A percentile compares a stretch with the other conserved stretches of the same genome.
Conservation (phyloP, 2,888 invertebrate species). For the Tachina lurida region DNA sequence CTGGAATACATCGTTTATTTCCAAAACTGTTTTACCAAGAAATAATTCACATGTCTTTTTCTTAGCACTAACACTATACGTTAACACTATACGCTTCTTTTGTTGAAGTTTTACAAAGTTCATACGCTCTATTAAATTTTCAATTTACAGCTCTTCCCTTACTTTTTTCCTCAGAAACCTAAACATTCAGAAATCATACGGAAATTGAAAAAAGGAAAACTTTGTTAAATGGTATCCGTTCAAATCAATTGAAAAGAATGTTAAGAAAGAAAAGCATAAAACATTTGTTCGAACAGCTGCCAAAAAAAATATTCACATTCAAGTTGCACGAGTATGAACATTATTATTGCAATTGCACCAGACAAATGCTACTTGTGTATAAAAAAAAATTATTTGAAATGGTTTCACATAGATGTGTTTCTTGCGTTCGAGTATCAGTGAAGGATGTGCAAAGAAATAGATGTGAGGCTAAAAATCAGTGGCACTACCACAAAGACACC, state of each 20-base stretch:
- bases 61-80: not conserved
- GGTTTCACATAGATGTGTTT: slow-evolving; percentile 18
- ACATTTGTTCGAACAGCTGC: slow-evolving; percentile 49
- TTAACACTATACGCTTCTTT: slow-evolving; percentile 8
- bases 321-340: not conserved
- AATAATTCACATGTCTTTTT: slow-evolving; percentile 1
- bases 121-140: slow-evolving; percentile 42
- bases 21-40: not conserved
- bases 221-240: slow-evolving; percentile 55
- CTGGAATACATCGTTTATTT: not conserved
- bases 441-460: not conserved
- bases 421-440: slow-evolving; percentile 39
- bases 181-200: slow-evolving; percentile 37
- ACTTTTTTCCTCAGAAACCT: slow-evolving; percentile 6
- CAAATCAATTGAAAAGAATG: slow-evolving; percentile 40
- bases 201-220: slow-evolving; percentile 60
- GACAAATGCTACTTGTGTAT: slow-evolving; percentile 8
- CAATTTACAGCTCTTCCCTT: slow-evolving; percentile 21
- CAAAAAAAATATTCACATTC: slow-evolving; percentile 32
- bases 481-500: too few species aligned
- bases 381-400: slow-evolving; percentile 33
- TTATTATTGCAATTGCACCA: slow-evolving; percentile 10
- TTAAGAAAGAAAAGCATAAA: not conserved
- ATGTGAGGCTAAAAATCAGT: not conserved
- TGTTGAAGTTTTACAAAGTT: slow-evolving; percentile 12